phyloP scores from a whole-genome alignment of 1,140 invertebrate species.

The Anastatus disparis region DNA sequence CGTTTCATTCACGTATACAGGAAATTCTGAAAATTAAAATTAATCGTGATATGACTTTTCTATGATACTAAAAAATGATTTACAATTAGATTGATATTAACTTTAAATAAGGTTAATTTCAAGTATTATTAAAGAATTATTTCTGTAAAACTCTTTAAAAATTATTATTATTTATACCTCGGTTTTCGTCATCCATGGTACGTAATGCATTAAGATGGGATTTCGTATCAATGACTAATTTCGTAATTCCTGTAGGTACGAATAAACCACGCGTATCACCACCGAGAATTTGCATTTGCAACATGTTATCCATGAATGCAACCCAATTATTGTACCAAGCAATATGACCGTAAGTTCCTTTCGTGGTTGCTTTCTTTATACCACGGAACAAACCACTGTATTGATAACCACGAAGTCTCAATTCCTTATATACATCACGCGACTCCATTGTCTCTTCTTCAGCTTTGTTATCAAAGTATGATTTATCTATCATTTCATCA shows the following conservation, averaged over 20 bases:
- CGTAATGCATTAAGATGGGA: slow-evolving; percentile 70
- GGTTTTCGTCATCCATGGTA: slow-evolving; percentile 54
- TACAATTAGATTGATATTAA: not conserved
- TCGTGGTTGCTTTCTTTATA: slow-evolving; percentile 67
- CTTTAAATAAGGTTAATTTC: not conserved
- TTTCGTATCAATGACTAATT: slow-evolving; percentile 81
- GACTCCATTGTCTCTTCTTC: slow-evolving; percentile 63
- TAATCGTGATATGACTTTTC: too few relatives aligned
- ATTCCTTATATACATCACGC: slow-evolving; percentile 92
- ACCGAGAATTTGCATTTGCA: slow-evolving; percentile 86
- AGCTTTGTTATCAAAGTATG: not conserved
- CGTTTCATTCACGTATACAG: slow-evolving; percentile 65
- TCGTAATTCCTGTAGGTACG: slow-evolving; percentile 87
- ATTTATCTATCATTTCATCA: slow-evolving; percentile 52
- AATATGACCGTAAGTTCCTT: slow-evolving; percentile 66
- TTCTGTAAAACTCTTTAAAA: too few relatives aligned
- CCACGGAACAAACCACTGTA: slow-evolving; percentile 84
- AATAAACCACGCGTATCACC: slow-evolving; percentile 79
- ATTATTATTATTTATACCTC: too few relatives aligned
- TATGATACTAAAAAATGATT: too few relatives aligned
- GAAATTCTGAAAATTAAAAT: slow-evolving; percentile 53
- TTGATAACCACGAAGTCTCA: slow-evolving; percentile 90
- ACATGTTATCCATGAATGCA: slow-evolving; percentile 91
- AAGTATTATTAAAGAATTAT: not conserved
- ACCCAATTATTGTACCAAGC: slow-evolving; percentile 88